Base-by-base conservation (phyloP, 1,140 invertebrate genomes). In the Drosophila seguyi region DNA sequence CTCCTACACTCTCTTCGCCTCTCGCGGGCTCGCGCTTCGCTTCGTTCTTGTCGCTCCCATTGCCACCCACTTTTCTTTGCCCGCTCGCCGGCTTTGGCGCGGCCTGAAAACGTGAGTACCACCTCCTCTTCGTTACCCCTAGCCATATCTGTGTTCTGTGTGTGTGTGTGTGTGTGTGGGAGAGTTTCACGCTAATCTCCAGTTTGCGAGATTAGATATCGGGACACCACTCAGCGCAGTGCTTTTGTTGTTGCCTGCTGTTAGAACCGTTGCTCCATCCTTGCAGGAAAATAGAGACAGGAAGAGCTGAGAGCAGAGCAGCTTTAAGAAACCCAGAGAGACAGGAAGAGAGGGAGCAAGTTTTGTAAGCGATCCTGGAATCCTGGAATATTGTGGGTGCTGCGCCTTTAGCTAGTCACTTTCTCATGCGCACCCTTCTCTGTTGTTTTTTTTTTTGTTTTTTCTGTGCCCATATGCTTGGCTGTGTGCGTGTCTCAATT, bases 201-300 rank as follows among this genome's bases (percentile, higher is more conserved):
- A 71, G 63, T 76, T 81, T 55, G 38, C 58, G 38, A 84, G 85
- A 90, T 90, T 76, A 90, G 85, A 90, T 90, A 90, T 79, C 44
- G 44, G 53, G 53, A 42, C 61, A 29, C 22, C 22, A 50, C 41
- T 29, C 29, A 31, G 34, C 50, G 31, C n/a, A 22, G 22, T 4
- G 14, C 61, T 18, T 36, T 18, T 60, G 45, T 47, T 38, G 25
- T 36, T 29, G 36, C 34, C 27, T 42, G 62, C 18, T 42, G 8
- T 11, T 53, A 14, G n/a, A 31, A 52, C 50, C 50, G 4, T 47
- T 31, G 1, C 44, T 11, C 16, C 29, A 25, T 48, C 41, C 55
- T 36, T 11, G 20, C 13, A 16, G 2, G 2, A 5, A 18, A 11
- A 31, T 1, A 0, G 50, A 8, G 29, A 20, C 3, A 2, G 7